A percentile compares a stretch with the other conserved stretches of the same genome.
These are phyloP conservation scores for Sebastes taczanowskii DNA, from an alignment of 2,797 vertebrate species.

Conservation along the genomic window DNA sequence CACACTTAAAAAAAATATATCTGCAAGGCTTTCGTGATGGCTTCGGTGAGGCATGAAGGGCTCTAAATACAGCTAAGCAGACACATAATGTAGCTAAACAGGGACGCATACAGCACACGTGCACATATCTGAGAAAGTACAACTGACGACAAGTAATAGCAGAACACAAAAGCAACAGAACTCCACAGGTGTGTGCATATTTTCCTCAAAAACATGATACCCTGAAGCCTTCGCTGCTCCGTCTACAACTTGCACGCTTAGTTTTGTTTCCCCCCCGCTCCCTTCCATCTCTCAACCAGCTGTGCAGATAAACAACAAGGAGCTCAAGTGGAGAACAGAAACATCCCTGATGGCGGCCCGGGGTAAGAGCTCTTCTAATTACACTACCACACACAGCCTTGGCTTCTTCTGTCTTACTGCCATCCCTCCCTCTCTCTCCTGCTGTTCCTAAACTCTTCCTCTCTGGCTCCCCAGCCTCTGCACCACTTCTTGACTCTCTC, in stretches of 20 bases:
- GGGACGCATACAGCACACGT: neutral
- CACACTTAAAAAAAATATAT: constrained; percentile 4
- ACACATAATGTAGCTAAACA: neutral
- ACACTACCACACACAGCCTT: constrained; percentile 59
- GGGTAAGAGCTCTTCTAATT: constrained; percentile 65
- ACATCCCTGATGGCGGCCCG: constrained; percentile 52
- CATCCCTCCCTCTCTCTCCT: constrained; percentile 1
- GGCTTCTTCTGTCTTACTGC: constrained; percentile 19
- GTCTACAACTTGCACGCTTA: constrained; percentile 20
- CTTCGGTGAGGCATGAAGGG: neutral
- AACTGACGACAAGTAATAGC: neutral
- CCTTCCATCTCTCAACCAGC: constrained; percentile 45
- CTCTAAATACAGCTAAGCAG: neutral
- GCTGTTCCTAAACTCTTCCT: constrained; percentile 12
- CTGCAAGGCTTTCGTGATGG: neutral
- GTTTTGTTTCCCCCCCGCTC: neutral
- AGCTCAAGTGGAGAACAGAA: constrained; percentile 62
- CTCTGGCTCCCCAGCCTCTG: constrained; percentile 3
- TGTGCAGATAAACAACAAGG: constrained; percentile 68
- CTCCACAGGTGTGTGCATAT: constrained; percentile 20
- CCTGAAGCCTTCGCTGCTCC: constrained; percentile 9
- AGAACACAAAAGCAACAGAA: neutral
- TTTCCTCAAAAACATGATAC: constrained; percentile 30
- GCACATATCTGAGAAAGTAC: neutral
- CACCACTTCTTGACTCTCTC: constrained; percentile 2